These are phyloP conservation scores for Sinodicranocentrus sp. DNA, from an alignment of 2,888 invertebrate genomes.

Conservation along the genomic window DNA sequence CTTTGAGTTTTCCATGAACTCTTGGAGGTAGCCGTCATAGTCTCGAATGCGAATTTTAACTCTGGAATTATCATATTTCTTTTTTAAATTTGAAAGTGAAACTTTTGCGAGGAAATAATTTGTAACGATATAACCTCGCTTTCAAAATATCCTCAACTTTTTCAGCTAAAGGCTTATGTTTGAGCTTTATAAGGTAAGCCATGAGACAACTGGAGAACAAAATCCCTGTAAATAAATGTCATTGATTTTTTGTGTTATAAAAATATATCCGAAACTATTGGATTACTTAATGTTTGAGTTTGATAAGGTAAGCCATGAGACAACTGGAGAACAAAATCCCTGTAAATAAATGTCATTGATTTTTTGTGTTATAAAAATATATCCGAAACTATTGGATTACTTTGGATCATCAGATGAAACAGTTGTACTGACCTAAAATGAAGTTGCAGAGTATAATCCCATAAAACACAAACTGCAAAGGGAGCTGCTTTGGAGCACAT, in stretches of 20 bases:
- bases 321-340: conserved; percentile 60
- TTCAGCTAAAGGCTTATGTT: conserved; percentile 52
- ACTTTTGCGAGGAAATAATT: no score
- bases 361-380: no score
- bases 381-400: no score
- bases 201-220: conserved; percentile 60
- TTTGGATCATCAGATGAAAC: no score
- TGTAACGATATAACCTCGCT: conserved; percentile 54
- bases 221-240: no score
- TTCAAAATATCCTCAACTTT: conserved; percentile 41
- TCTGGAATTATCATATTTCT: no score
- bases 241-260: no score
- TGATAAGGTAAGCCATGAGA: conserved; percentile 53
- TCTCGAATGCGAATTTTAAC: conserved; percentile 34
- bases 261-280: no score
- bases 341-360: no score
- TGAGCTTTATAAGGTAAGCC: conserved; percentile 44
- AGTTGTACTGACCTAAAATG: conserved; percentile 66
- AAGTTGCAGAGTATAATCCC: conserved; percentile 39
- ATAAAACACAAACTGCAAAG: conserved; percentile 49
- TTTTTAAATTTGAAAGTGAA: no score
- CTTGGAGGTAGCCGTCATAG: conserved; percentile 60
- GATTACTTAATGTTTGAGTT: no score
- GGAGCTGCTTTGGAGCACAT: conserved; percentile 39
- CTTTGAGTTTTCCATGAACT: conserved; percentile 34